Percentiles rank a stretch among this genome's conserved stretches.
Evolutionary conservation across 2,888 invertebrate genomes (phyloP).

Genomic region (Nephrotoma guestfalica): DNA sequence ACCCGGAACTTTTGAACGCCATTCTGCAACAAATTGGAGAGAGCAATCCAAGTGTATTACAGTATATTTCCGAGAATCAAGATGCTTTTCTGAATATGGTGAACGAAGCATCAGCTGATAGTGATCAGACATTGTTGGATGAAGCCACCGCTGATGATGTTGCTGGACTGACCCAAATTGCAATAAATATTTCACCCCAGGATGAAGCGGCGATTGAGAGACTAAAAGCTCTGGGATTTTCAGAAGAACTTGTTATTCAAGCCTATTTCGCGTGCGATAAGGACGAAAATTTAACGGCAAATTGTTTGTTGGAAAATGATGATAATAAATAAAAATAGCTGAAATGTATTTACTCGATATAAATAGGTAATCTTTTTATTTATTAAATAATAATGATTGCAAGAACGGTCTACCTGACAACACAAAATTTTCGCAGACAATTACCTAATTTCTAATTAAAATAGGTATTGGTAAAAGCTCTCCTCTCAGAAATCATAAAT

Average conservation of each 20-base stretch:
- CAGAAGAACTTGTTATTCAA: conserved; percentile 86
- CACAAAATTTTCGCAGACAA: no score
- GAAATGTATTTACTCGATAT: background rate
- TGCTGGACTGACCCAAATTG: conserved; percentile 21
- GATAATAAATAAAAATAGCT: background rate
- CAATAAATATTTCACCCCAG: conserved; percentile 75
- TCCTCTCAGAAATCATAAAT: no score
- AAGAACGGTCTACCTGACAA: no score
- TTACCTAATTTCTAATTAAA: no score
- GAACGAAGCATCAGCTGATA: conserved; percentile 50
- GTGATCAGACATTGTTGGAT: background rate
- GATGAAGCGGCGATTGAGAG: conserved; percentile 91
- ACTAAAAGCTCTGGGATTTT: conserved; percentile 88
- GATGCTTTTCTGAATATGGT: conserved; percentile 89
- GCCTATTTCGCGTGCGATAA: conserved; percentile 38
- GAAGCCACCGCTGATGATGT: conserved; percentile 22
- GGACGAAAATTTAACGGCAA: conserved; percentile 23
- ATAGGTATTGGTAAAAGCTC: no score
- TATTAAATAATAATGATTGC: no score
- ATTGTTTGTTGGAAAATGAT: background rate
- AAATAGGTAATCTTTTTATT: background rate
- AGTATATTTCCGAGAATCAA: conserved; percentile 76
- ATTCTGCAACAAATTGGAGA: conserved; percentile 83
- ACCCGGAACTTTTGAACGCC: conserved; percentile 78
- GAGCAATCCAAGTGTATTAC: conserved; percentile 81